Percentiles rank a stretch among this genome's conserved stretches.
These are phyloP conservation scores for Achatina immaculata DNA, from an alignment of 1,140 invertebrate genomes.

Conservation along the genomic window DNA sequence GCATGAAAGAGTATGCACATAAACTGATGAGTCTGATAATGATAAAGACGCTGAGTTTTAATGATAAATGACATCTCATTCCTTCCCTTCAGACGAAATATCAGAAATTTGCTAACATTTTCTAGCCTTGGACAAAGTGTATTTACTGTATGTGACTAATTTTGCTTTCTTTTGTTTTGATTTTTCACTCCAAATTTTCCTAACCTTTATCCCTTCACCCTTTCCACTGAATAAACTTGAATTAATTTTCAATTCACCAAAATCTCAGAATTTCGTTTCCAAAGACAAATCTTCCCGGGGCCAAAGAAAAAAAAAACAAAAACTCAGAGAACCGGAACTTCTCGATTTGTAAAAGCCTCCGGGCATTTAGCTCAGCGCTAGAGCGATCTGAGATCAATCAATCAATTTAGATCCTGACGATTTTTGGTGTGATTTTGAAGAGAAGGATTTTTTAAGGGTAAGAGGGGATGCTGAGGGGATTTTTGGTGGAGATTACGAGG, in stretches of 20 bases:
- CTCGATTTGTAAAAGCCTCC: background rate
- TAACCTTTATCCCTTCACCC: background rate
- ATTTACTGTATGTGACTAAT: no score
- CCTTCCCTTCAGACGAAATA: no score
- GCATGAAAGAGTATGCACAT: no score
- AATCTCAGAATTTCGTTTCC: background rate
- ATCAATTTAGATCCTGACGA: constrained; percentile 10
- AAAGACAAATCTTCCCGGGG: background rate
- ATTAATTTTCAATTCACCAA: constrained; percentile 3
- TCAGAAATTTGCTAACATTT: no score
- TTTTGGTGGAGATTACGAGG: background rate
- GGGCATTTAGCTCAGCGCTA: background rate
- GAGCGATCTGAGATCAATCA: constrained; percentile 11
- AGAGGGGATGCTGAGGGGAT: background rate
- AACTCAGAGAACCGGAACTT: background rate
- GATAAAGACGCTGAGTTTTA: no score
- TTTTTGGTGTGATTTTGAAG: constrained; percentile 14
- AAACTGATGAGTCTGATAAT: no score
- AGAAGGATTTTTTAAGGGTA: background rate
- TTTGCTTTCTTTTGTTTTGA: no score
- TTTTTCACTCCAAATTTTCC: no score
- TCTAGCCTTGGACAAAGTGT: no score
- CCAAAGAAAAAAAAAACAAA: no score
- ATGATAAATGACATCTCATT: no score
- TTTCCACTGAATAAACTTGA: background rate